A percentile compares a stretch with the other conserved stretches of the same genome.
phyloP scores from a whole-genome alignment of 2,113 vertebrate genomes.

The Bettongia penicillata region DNA sequence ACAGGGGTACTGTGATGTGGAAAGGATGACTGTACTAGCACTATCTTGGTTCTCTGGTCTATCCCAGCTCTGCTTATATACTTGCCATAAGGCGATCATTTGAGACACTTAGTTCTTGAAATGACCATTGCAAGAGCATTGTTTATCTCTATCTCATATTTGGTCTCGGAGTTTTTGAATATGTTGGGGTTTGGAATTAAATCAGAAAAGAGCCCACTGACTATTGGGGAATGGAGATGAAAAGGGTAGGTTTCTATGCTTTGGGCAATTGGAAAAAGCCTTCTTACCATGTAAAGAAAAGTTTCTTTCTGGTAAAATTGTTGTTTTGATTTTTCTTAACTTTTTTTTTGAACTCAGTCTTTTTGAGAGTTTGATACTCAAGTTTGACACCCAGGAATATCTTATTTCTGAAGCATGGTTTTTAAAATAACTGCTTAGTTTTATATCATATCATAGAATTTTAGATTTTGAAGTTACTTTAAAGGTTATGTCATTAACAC shows the following conservation, averaged over 20 bases:
- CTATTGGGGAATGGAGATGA: conserved; percentile 10
- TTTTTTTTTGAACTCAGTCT: neutral
- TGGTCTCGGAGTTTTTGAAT: conserved; percentile 17
- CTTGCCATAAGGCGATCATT: neutral
- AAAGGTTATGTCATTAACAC: neutral
- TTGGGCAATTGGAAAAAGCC: neutral
- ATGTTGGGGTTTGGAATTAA: neutral
- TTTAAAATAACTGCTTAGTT: neutral
- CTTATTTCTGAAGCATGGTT: neutral
- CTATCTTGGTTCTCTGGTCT: neutral
- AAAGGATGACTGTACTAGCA: neutral
- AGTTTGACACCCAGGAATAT: neutral
- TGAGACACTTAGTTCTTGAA: neutral
- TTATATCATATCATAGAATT: neutral
- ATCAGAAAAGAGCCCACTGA: neutral
- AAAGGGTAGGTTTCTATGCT: conserved; percentile 15
- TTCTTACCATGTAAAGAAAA: neutral
- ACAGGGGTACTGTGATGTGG: too few species aligned
- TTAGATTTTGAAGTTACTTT: neutral
- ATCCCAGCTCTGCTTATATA: conserved; percentile 15
- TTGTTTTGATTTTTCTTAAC: neutral
- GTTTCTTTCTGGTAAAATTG: neutral
- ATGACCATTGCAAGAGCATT: neutral
- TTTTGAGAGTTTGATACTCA: neutral
- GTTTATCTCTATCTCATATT: conserved; percentile 10